Conservation (phyloP, 2,888 invertebrate species). For the Leptarthrus brevirostris region DNA sequence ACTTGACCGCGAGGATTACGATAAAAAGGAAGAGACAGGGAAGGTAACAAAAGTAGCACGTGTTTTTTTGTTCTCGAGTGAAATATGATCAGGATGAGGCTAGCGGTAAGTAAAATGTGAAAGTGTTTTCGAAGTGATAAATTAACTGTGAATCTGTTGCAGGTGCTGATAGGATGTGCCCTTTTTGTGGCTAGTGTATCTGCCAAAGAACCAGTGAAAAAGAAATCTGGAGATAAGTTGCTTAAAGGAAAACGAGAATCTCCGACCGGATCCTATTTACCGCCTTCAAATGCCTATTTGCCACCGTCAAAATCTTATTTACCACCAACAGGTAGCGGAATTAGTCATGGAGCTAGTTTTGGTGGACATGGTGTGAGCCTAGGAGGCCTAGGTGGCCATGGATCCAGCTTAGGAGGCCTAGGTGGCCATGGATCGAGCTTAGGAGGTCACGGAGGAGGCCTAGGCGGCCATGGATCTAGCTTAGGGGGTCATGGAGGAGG, state of each 20-base stretch:
- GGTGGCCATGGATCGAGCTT: background rate
- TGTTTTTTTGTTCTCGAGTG: constrained; percentile 5
- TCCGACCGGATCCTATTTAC: constrained; percentile 40
- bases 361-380: background rate
- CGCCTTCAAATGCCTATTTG: constrained; percentile 17
- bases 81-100: constrained; percentile 52
- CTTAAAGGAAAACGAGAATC: constrained; percentile 51
- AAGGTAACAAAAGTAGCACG: background rate
- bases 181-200: constrained; percentile 27
- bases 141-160: background rate
- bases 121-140: background rate
- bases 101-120: constrained; percentile 51
- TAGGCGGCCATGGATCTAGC: background rate
- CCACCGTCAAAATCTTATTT: constrained; percentile 36
- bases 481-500: background rate
- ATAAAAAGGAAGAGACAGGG: no score
- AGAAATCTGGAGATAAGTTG: constrained; percentile 42
- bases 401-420: background rate
- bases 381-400: background rate
- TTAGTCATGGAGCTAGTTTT: background rate
- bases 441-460: constrained; percentile 25
- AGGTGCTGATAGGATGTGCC: constrained; percentile 23
- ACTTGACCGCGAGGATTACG: no score
- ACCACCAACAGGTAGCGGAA: constrained; percentile 9
- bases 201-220: constrained; percentile 47